These are phyloP conservation scores for Lytechinus pictus DNA, from an alignment of 35 echinoderm and acorn worm species.

Conservation along the genomic window DNA sequence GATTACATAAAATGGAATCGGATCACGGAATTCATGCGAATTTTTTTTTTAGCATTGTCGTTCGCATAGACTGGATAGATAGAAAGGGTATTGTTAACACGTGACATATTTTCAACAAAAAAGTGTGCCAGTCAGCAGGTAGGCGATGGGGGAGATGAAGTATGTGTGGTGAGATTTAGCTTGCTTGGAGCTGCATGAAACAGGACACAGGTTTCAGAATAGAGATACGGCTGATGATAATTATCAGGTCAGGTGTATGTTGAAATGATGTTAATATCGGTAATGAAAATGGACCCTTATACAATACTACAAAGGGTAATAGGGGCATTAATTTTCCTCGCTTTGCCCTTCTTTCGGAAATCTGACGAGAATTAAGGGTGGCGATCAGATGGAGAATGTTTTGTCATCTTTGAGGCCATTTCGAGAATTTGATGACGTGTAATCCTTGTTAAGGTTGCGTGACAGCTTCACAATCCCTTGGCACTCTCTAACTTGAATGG, in stretches of 20 bases:
- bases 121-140: neutral
- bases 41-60: neutral
- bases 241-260: neutral
- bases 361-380: neutral
- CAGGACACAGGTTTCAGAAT: neutral
- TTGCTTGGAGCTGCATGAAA: neutral
- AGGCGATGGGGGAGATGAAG: neutral
- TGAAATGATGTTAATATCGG: neutral
- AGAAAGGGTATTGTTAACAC: neutral
- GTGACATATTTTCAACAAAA: neutral
- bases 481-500: neutral
- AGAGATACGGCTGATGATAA: neutral
- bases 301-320: neutral
- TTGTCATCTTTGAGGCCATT: neutral
- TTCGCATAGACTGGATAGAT: neutral
- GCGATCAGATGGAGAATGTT: neutral
- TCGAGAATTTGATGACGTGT: neutral
- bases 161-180: neutral
- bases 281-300: slow-evolving; percentile 7
- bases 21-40: neutral
- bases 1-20: neutral
- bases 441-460: neutral
- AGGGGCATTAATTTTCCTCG: neutral
- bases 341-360: neutral
- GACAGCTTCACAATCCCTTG: neutral